Base-by-base conservation (phyloP, 2,888 invertebrate genomes). In the Megalurothrips usitatus region DNA sequence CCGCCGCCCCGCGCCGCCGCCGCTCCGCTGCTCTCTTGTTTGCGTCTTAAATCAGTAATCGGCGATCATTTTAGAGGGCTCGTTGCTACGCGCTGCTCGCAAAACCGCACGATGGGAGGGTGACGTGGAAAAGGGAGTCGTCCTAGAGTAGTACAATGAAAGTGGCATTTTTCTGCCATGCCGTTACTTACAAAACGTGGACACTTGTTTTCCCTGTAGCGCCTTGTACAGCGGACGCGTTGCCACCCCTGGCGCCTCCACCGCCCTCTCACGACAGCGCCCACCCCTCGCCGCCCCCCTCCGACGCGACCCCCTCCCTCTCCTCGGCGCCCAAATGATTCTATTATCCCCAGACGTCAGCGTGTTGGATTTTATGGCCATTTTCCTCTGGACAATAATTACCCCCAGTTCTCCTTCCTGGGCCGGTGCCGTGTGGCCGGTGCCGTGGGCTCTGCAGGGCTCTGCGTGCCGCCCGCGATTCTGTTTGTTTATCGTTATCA, bases 311-410 rank as follows among this genome's bases (percentile, higher is more conserved):
- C 68, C 23, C 26, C 68, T 12, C 68, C 68, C 23, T 9, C 68
- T 12, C 68, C 68, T 26, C 68, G 68, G 58, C 58, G 68, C 68
- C 68, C 68, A 75, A 75, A 75, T 75, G 68, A 75, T 75, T 75
- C 68, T 75, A 75, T 75, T 75, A 75, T 75, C 26, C 68, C 23
- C 23, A 12, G 68, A 58, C 68, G 68, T 23, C 68, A 26, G 68
- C 68, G 68, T 75, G 68, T 75, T 75, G 68, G 68, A 75, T 75
- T 75, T 75, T 75, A 75, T 75, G 68, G 68, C 68, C 68, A 75
- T 75, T 75, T 75, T 75, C 68, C 68, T 75, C 23, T 26, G 26
- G 68, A 75, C 68, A 26, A 75, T 75, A 75, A 75, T 75, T 75
- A 75, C 68, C 58, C 1, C 6, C 58, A 14, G 58, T 58, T 58